phyloP scores from a whole-genome alignment of 2,888 invertebrate species.

The Noctua janthe region DNA sequence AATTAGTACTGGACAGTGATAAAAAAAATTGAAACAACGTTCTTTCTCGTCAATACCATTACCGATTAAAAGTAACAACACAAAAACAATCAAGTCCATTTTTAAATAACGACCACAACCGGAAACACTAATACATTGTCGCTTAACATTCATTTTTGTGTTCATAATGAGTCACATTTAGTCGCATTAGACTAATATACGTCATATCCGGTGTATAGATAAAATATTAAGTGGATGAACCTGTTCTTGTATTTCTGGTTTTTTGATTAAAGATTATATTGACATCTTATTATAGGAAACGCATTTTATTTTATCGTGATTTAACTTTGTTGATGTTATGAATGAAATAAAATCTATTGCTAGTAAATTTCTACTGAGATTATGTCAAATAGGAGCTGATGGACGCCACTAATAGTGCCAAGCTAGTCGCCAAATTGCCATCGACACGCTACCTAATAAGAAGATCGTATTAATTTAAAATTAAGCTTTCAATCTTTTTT shows the following conservation, averaged over 20 bases:
- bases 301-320: conserved; percentile 2
- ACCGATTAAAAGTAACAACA: conserved; percentile 13
- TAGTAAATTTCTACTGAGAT: not conserved
- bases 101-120: conserved; percentile 54
- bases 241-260: conserved; percentile 30
- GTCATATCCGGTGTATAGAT: conserved; percentile 66
- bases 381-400: not conserved
- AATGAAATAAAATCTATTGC: not conserved
- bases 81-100: conserved; percentile 32
- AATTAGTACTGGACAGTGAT: not conserved
- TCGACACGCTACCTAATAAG: not conserved
- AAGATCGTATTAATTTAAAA: no score
- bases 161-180: conserved; percentile 67
- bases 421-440: not conserved
- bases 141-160: conserved; percentile 58
- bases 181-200: conserved; percentile 61
- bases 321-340: not conserved
- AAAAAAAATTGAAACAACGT: not conserved
- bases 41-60: not conserved
- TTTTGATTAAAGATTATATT: conserved; percentile 4
- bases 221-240: conserved; percentile 38
- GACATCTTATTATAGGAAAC: conserved; percentile 8
- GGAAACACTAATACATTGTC: conserved; percentile 63
- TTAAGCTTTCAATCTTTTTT: no score
- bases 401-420: not conserved